These are phyloP conservation scores for Magallana nippona DNA, from an alignment of 2,888 invertebrate genomes.

Conservation along the genomic window DNA sequence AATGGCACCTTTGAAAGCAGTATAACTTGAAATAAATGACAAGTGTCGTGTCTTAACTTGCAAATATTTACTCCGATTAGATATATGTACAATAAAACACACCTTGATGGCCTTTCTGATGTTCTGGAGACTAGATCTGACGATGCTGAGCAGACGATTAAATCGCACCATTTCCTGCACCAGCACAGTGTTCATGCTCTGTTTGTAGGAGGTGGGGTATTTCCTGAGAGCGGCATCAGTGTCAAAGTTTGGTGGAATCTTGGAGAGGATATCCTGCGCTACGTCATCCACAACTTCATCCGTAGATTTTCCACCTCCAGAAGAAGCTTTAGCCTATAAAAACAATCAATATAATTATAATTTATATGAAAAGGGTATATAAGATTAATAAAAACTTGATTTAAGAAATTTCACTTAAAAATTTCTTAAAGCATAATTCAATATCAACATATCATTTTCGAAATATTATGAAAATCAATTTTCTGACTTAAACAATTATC, in stretches of 20 bases:
- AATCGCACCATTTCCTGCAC: conserved; percentile 81
- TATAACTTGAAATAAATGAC: background rate
- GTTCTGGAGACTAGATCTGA: conserved; percentile 77
- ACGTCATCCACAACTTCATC: conserved; percentile 90
- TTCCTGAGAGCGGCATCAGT: conserved; percentile 77
- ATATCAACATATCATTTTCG: no score
- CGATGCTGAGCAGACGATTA: conserved; percentile 77
- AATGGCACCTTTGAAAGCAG: no score
- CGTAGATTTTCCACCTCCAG: conserved; percentile 84
- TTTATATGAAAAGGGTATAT: background rate
- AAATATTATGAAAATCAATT: no score
- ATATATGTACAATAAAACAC: conserved; percentile 34
- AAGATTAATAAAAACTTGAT: no score
- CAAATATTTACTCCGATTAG: background rate
- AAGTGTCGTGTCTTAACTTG: background rate
- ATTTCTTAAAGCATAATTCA: no score
- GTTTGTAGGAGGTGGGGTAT: conserved; percentile 80
- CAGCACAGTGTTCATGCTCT: conserved; percentile 81
- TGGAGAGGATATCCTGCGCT: conserved; percentile 88
- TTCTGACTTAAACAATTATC: no score
- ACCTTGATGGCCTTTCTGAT: conserved; percentile 81
- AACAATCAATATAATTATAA: background rate
- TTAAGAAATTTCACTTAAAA: no score
- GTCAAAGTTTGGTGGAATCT: conserved; percentile 79
- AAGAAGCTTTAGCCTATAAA: conserved; percentile 75